phyloP scores from a whole-genome alignment of 2,113 vertebrate genomes.

The Barnardius zonarius region DNA sequence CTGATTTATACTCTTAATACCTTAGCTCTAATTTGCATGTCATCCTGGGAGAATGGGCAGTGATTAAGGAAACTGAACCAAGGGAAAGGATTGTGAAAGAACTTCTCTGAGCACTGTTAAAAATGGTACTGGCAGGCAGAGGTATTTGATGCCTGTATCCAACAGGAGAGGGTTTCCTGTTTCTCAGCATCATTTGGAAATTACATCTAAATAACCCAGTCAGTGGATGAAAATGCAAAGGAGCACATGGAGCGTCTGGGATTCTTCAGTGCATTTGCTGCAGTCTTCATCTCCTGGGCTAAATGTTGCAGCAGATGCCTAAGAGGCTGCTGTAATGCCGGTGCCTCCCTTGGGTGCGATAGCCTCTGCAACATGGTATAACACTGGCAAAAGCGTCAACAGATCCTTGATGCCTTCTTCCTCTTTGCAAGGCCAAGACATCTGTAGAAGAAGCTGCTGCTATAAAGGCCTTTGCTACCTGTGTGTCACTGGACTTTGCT shows the following conservation, averaged over 20 bases:
- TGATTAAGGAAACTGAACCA: constrained; percentile 3
- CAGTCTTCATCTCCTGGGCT: background rate
- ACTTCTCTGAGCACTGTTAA: background rate
- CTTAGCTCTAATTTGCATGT: constrained; percentile 46
- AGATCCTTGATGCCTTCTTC: background rate
- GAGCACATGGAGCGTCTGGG: background rate
- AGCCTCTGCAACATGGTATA: background rate
- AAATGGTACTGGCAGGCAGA: background rate
- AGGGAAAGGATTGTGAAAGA: background rate
- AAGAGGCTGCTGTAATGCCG: background rate
- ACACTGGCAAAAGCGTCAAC: background rate
- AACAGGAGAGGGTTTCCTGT: background rate
- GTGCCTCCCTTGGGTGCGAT: background rate
- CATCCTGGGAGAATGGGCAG: background rate
- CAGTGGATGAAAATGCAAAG: background rate
- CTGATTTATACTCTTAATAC: constrained; percentile 54
- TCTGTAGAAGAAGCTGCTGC: background rate
- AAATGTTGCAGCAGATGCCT: background rate
- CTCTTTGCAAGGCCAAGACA: background rate
- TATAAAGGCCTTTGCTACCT: background rate
- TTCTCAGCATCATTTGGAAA: background rate
- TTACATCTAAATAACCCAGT: background rate
- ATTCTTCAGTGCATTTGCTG: background rate
- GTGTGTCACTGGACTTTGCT: background rate
- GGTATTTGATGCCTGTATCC: background rate